Conservation (phyloP, 2,113 vertebrate genomes). For the Sciurus niger region DNA sequence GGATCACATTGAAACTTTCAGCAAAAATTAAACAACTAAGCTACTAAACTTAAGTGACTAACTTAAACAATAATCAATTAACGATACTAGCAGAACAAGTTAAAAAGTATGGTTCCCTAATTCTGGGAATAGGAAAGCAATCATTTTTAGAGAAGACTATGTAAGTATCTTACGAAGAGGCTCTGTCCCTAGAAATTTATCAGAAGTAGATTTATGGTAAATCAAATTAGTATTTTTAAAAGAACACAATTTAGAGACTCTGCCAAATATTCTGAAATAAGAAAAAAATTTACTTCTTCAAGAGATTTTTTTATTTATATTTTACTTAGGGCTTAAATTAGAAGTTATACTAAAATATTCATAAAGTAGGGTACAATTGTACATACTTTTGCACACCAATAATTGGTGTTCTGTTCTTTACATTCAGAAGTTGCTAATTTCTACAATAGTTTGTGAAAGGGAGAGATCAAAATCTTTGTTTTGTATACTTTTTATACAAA, state of each 20-base stretch:
- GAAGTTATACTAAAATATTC: background rate
- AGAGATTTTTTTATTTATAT: background rate
- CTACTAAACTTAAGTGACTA: background rate
- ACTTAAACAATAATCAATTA: background rate
- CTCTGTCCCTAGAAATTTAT: background rate
- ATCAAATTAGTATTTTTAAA: conserved; percentile 3
- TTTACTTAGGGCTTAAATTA: background rate
- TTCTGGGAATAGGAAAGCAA: background rate
- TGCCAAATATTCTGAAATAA: conserved; percentile 9
- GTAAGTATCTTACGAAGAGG: background rate
- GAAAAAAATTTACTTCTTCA: conserved; percentile 18
- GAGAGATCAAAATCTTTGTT: background rate
- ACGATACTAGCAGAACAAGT: background rate
- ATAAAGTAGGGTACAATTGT: background rate
- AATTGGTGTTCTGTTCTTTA: background rate
- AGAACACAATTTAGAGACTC: background rate
- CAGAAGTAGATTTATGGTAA: background rate
- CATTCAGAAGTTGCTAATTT: background rate
- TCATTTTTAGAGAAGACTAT: background rate
- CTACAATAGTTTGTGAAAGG: background rate
- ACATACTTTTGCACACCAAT: background rate
- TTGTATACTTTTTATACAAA: conserved; percentile 13
- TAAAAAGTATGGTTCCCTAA: background rate
- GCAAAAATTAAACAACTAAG: background rate
- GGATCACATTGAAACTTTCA: background rate